Conservation (phyloP, 2,888 invertebrate species). For the Agrenia bidenticulata region DNA sequence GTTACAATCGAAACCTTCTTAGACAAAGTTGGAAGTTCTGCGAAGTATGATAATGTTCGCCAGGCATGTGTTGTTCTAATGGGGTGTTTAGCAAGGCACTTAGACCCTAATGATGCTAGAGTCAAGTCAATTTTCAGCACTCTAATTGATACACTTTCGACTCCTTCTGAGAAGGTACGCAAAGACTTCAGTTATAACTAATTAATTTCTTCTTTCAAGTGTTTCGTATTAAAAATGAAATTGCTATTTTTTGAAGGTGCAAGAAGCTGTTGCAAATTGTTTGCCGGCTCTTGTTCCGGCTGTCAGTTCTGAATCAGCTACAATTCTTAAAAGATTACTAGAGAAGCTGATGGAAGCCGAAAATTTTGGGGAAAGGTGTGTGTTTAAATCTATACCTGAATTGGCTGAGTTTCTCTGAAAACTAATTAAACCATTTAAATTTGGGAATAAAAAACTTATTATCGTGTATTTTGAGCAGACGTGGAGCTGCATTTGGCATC, state of each 20-base stretch:
- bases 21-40: conserved; percentile 87
- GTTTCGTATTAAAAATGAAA: neutral
- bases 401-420: too few relatives aligned
- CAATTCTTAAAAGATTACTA: conserved; percentile 81
- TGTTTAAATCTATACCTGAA: too few relatives aligned
- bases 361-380: conserved; percentile 83
- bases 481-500: conserved; percentile 93
- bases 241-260: conserved; percentile 65
- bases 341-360: conserved; percentile 84
- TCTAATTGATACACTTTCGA: conserved; percentile 85
- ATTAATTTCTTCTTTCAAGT: neutral
- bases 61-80: conserved; percentile 96
- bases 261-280: conserved; percentile 96
- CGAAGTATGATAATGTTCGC: conserved; percentile 85
- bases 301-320: conserved; percentile 85
- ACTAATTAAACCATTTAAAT: neutral
- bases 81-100: conserved; percentile 94
- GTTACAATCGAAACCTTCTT: conserved; percentile 92
- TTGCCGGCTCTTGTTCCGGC: conserved; percentile 90
- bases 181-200: too few relatives aligned
- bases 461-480: conserved; percentile 20
- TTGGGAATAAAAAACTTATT: neutral
- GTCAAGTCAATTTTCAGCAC: conserved; percentile 92
- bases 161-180: conserved; percentile 89
- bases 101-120: conserved; percentile 83